Base-by-base conservation (phyloP, 2,888 invertebrate genomes). In the Myopa tessellatipennis region DNA sequence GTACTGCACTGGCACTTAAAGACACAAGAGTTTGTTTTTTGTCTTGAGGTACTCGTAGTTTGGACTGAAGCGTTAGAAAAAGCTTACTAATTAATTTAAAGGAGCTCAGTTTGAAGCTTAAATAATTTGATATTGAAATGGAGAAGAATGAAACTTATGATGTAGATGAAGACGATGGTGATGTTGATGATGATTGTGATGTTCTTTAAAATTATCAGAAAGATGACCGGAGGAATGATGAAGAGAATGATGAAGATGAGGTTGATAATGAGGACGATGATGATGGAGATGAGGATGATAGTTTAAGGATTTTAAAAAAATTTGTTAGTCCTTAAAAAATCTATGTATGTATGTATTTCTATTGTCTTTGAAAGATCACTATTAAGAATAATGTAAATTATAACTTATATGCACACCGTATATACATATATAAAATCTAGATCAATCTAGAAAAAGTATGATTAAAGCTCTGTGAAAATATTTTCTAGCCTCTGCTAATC, bases 41-140 rank as follows among this genome's bases (percentile, higher is more conserved):
- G 34, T 34, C 8, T 65, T 38, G 14, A 14, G 34, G 14, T 36
- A 55, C 34, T 45, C 45, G 45, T 45, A 45, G 45, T 70, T 70
- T 63, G 73, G 63, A 73, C 73, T 63, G 63, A 63, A 55, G 70
- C 34, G n/a, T 50, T 68, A 34, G 14, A 50, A 18, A 16, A 34
- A 6, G 18, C 61, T 61, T n/a, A 45, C n/a, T 68, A 18, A 38
- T 36, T 63, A 18, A 68, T 45, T 68, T 5, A 68, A 45, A 0
- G 68, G 12, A 60, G 60, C 16, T 26, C 8, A 61, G 26, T n/a
- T 61, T 26, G 18, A 34, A 61, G n/a, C 26, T 1, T 61, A 26
- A 1, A 7, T 6, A 61, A 34, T 8, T n/a, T 61, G 8, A 61
- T 4, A 26, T 26, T 61, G 61, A 61, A 3, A 65, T 26, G 36